A percentile compares a stretch with the other conserved stretches of the same genome.
Evolutionary conservation across 1,140 invertebrate genomes (phyloP).

Genomic region (Pseudomyrmex dendroicus): DNA sequence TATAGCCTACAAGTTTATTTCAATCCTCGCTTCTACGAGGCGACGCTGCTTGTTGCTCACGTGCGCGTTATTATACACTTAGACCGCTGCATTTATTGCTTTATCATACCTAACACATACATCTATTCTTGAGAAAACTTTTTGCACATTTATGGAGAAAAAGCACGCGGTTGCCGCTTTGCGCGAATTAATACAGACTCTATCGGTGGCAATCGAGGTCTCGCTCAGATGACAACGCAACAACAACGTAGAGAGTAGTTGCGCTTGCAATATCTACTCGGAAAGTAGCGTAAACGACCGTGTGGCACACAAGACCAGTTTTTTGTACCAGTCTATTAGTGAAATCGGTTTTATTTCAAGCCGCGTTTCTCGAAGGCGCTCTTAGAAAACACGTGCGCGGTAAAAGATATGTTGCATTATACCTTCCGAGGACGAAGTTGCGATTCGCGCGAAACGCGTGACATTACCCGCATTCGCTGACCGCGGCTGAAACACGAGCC

Average conservation of each 20-base stretch:
- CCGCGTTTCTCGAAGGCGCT: neutral
- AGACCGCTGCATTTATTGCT: too few relatives aligned
- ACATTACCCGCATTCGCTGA: constrained; percentile 58
- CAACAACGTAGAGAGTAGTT: constrained; percentile 34
- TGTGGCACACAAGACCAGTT: too few relatives aligned
- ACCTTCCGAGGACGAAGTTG: constrained; percentile 20
- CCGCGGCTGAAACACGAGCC: constrained; percentile 65
- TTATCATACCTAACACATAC: too few relatives aligned
- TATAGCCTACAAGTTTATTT: constrained; percentile 3
- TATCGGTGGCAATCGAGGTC: constrained; percentile 52
- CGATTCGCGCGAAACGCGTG: constrained; percentile 62
- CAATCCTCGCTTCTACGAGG: neutral
- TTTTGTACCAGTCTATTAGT: too few relatives aligned
- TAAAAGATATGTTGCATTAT: neutral
- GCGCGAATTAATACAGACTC: constrained; percentile 40
- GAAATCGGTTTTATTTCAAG: too few relatives aligned
- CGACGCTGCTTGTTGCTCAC: too few relatives aligned
- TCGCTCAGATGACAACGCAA: constrained; percentile 23
- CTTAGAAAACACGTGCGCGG: constrained; percentile 20
- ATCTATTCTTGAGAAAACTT: neutral
- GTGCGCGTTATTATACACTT: too few relatives aligned
- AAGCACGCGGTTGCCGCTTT: constrained; percentile 13
- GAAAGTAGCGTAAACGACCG: constrained; percentile 30
- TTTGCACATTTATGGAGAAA: constrained; percentile 14
- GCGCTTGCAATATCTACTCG: constrained; percentile 49